phyloP scores from a whole-genome alignment of 2,888 invertebrate genomes.

The Platycnemis pennipes region DNA sequence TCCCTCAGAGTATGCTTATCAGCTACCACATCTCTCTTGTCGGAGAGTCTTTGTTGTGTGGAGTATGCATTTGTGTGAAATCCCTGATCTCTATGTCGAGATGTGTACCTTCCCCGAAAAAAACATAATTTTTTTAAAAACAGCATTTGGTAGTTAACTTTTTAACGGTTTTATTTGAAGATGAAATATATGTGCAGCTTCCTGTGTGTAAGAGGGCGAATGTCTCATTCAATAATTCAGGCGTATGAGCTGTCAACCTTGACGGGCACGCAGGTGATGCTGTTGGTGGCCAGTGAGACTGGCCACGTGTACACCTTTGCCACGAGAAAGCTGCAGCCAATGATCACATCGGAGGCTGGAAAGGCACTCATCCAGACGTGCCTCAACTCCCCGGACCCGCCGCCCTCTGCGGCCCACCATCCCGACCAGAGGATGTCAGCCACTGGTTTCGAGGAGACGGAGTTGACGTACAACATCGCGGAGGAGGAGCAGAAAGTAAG shows the following conservation, averaged over 20 bases:
- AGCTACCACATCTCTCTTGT: no score
- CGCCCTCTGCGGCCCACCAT: slow-evolving; percentile 80
- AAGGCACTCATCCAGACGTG: slow-evolving; percentile 99
- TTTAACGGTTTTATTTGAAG: no score
- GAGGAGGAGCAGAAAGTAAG: slow-evolving; percentile 98
- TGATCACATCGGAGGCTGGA: slow-evolving; percentile 99
- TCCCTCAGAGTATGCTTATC: no score
- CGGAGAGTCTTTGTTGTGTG: no score
- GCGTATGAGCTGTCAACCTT: slow-evolving; percentile 99
- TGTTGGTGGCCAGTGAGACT: slow-evolving; percentile 98
- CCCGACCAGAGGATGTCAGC: slow-evolving; percentile 98
- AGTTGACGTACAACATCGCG: slow-evolving; percentile 97
- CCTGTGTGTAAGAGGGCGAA: background rate
- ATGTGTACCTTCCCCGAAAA: no score
- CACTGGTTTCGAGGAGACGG: slow-evolving; percentile 99
- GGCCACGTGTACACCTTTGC: slow-evolving; percentile 99
- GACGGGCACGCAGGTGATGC: slow-evolving; percentile 99
- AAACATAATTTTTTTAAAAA: no score
- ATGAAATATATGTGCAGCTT: background rate
- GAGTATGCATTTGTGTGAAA: no score
- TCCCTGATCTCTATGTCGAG: no score
- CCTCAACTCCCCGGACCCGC: slow-evolving; percentile 94
- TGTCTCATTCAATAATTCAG: slow-evolving; percentile 81
- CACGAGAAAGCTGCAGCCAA: slow-evolving; percentile 98
- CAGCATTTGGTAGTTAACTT: no score